A percentile compares a stretch with the other conserved stretches of the same genome.
Conservation (phyloP, 1,140 invertebrate species). For the Chrysopa pallens region DNA sequence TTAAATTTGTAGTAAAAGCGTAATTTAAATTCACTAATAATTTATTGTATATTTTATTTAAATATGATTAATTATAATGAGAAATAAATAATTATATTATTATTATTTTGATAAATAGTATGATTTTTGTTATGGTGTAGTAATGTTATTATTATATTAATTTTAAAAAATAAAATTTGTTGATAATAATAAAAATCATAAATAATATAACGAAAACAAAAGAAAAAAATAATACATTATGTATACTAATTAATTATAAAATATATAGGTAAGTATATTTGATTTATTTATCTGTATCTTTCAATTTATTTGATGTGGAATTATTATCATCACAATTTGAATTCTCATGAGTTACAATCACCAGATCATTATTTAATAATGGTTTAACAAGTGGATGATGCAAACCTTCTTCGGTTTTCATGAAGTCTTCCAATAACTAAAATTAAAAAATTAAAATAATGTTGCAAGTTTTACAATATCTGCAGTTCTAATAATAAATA, state of each 20-base stretch:
- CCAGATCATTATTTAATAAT: slow-evolving; percentile 3
- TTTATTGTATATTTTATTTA: too few relatives aligned
- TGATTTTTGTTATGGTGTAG: too few relatives aligned
- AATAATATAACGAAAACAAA: slow-evolving; percentile 1
- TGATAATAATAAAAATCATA: neutral
- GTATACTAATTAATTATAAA: neutral
- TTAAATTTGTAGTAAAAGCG: too few relatives aligned
- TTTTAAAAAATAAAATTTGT: too few relatives aligned
- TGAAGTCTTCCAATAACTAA: slow-evolving; percentile 45
- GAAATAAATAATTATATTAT: too few relatives aligned
- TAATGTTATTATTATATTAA: too few relatives aligned
- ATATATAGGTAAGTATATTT: neutral
- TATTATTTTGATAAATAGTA: too few relatives aligned
- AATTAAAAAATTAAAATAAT: slow-evolving; percentile 11
- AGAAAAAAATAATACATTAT: neutral
- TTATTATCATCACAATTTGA: too few relatives aligned
- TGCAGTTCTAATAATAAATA: too few relatives aligned
- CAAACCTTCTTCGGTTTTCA: slow-evolving; percentile 37
- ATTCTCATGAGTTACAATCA: too few relatives aligned
- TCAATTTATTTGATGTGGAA: neutral
- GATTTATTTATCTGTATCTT: neutral
- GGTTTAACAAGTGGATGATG: slow-evolving; percentile 32
- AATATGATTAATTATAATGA: too few relatives aligned
- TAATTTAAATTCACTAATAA: too few relatives aligned
- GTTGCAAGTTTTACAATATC: neutral